These are phyloP conservation scores for Eurytoma californica DNA, from an alignment of 2,888 invertebrate genomes.

Conservation along the genomic window DNA sequence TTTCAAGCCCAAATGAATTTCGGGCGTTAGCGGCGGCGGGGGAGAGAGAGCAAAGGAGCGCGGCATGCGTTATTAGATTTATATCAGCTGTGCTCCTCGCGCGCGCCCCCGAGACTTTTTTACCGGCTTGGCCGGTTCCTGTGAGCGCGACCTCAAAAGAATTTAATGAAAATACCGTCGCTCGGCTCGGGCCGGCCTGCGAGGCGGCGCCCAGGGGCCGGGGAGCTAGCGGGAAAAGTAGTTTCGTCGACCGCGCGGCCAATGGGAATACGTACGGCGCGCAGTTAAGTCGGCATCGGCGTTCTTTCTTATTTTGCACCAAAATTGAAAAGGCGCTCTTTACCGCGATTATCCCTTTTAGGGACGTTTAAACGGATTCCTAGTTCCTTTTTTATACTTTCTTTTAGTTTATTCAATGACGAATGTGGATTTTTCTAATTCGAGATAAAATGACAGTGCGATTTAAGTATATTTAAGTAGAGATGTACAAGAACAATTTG, in stretches of 20 bases:
- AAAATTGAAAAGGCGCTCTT: conserved; percentile 32
- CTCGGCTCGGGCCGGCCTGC: conserved; percentile 50
- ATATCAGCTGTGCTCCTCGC: conserved; percentile 57
- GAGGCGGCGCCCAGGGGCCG: not conserved
- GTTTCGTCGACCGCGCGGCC: conserved; percentile 23
- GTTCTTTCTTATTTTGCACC: conserved; percentile 56
- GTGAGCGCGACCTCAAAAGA: conserved; percentile 66
- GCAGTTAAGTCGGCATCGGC: conserved; percentile 48
- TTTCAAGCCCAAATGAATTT: conserved; percentile 63
- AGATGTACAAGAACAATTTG: not conserved
- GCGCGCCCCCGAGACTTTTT: conserved; percentile 65
- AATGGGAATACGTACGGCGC: conserved; percentile 40
- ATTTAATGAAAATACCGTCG: conserved; percentile 71
- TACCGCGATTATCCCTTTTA: not conserved
- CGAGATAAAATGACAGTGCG: not conserved
- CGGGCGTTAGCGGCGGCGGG: conserved; percentile 40
- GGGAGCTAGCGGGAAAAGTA: conserved; percentile 27
- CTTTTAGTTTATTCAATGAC: not conserved
- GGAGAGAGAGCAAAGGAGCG: conserved; percentile 1
- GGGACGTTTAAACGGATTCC: not conserved
- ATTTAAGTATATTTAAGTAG: not conserved
- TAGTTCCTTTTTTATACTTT: not conserved
- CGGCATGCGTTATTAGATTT: conserved; percentile 66
- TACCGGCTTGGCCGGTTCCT: conserved; percentile 55
- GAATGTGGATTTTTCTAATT: too few relatives aligned